Conservation (phyloP, 2,888 invertebrate species). For the Clanis bilineata region DNA sequence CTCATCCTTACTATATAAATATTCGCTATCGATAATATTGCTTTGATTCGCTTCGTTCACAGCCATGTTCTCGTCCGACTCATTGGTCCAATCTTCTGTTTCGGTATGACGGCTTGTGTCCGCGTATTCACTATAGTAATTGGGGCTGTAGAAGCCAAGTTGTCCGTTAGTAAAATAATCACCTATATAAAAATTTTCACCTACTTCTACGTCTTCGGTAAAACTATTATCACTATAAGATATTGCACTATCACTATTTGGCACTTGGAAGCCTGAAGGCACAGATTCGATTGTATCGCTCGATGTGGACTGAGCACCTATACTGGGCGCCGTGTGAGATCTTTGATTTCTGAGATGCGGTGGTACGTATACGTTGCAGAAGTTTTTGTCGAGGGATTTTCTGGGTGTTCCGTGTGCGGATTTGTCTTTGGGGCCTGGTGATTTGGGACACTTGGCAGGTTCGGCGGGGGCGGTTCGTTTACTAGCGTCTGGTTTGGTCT, state of each 20-base stretch:
- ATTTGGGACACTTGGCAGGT: conserved; percentile 58
- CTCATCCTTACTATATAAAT: conserved; percentile 77
- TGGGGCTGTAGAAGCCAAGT: conserved; percentile 69
- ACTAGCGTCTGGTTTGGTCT: conserved; percentile 40
- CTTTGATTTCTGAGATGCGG: conserved; percentile 72
- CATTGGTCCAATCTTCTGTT: conserved; percentile 60
- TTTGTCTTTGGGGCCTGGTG: conserved; percentile 63
- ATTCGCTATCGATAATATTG: conserved; percentile 77
- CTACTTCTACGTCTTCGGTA: conserved; percentile 66
- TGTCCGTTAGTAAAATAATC: conserved; percentile 78
- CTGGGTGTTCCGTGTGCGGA: conserved; percentile 65
- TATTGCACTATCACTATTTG: conserved; percentile 81
- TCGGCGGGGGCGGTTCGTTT: conserved; percentile 53
- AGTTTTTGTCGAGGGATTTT: conserved; percentile 66
- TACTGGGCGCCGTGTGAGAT: conserved; percentile 61
- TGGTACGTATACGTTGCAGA: conserved; percentile 78
- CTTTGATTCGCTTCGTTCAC: conserved; percentile 61
- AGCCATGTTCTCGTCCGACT: conserved; percentile 66
- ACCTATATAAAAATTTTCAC: conserved; percentile 77
- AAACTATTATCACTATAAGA: conserved; percentile 72
- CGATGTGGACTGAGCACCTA: conserved; percentile 50
- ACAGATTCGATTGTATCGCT: conserved; percentile 60
- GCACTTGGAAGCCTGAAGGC: conserved; percentile 75
- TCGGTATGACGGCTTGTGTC: conserved; percentile 42
- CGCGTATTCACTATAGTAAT: conserved; percentile 61